Conservation (phyloP, 2,888 invertebrate genomes). For the Tipula unca region DNA sequence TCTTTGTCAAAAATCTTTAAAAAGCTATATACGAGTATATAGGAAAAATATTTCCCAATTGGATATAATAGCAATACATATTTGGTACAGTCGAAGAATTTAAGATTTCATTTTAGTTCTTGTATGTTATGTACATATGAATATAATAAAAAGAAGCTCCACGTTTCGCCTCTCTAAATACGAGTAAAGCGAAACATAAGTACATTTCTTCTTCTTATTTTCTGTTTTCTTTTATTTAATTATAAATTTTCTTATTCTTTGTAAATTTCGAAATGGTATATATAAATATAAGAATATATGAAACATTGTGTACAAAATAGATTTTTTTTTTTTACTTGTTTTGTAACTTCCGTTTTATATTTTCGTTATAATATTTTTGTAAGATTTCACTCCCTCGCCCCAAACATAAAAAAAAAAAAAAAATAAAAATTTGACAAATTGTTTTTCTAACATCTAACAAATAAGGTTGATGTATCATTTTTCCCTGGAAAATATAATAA, state of each 20-base stretch:
- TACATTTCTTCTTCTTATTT: background rate
- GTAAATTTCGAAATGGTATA: background rate
- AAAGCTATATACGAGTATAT: background rate
- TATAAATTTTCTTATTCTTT: background rate
- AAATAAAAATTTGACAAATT: background rate
- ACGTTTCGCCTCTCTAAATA: background rate
- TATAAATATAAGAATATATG: background rate
- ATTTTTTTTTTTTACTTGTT: background rate
- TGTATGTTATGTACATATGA: background rate
- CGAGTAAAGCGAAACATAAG: background rate
- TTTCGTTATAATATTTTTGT: background rate
- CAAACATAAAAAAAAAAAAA: background rate
- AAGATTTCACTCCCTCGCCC: constrained; percentile 3
- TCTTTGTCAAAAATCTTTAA: no score
- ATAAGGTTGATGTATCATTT: constrained; percentile 14
- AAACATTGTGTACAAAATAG: background rate
- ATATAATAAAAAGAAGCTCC: background rate
- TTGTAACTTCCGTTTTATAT: background rate
- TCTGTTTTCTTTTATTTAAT: background rate
- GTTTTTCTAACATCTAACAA: constrained; percentile 14
- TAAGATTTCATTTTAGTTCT: background rate
- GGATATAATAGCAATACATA: background rate
- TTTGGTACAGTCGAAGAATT: background rate
- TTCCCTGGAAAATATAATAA: background rate
- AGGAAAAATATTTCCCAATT: background rate